Evolutionary conservation across 2,888 invertebrate species (phyloP), one percentile per base, ranked within the genome.

Genomic region (Ganaspis brasiliensis): DNA sequence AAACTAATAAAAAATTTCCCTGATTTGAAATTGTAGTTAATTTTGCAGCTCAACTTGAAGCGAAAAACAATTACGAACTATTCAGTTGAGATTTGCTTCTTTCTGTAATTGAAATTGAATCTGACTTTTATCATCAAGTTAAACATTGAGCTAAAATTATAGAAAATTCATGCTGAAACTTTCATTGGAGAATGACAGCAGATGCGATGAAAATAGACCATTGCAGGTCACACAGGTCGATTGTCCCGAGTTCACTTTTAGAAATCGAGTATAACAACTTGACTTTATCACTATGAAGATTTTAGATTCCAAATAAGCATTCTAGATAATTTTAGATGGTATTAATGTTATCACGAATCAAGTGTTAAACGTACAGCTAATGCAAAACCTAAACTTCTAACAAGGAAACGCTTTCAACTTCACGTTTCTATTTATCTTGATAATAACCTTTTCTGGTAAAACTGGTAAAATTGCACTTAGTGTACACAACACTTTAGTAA

Each of bases 241-340:
- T 10, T 61, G 8, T 10, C 16, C 59, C 1, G 59, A 59, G 59
- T 16, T 35, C 16, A 9, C 31, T 59, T 59, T 59, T 35, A 59
- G 26, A 59, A 31, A 59, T 35, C 31, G 35, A 59, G 35, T 40
- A 40, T 59, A 35, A 59, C 31, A 9, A 35, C 35, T 16, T 59
- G 57, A 24, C 57, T 57, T 16, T 8, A 31, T 35, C n/a, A 31
- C n/a, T 8, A 59, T 31, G 16, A n/a, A 31, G 16, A 35, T 59
- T 59, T 9, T n/a, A 59, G 35, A 16, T 35, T 16, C n/a, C 40
- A 40, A 24, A n/a, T 57, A 1, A 24, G 12, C 12, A 40, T 31
- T 19, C 12, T 5, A 24, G 21, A 24, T 24, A 57, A 57, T 24
- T 26, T 57, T 40, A 40, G 40, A 8, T 40, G n/a, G 9, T 40